phyloP scores from a whole-genome alignment of 2,113 vertebrate genomes.

The Onychorhynchus coronatus region DNA sequence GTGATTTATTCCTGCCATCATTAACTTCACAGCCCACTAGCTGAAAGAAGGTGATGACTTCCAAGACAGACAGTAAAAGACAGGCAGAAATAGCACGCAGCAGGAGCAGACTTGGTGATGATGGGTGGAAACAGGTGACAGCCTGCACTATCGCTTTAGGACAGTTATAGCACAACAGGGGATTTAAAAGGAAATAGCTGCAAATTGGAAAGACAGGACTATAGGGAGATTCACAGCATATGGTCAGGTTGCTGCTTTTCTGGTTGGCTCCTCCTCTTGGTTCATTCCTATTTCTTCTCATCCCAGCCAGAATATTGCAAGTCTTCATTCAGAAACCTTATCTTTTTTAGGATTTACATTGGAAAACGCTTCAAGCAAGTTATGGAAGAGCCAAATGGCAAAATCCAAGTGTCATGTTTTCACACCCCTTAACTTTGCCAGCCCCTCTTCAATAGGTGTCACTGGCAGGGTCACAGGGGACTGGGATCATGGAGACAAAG shows the following conservation, averaged over 20 bases:
- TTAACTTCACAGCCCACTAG: slow-evolving; percentile 55
- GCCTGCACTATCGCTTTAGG: slow-evolving; percentile 5
- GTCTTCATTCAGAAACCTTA: not conserved
- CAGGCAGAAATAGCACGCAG: slow-evolving; percentile 54
- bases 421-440: not conserved
- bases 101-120: not conserved
- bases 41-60: slow-evolving; percentile 52
- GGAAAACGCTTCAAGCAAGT: not conserved
- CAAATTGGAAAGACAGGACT: not conserved
- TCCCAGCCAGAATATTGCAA: not conserved
- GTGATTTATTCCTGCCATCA: slow-evolving; percentile 58
- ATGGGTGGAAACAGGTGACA: slow-evolving; percentile 56
- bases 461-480: not conserved
- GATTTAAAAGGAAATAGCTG: slow-evolving; percentile 25
- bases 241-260: not conserved
- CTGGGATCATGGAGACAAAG: not conserved
- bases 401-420: not conserved
- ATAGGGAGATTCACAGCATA: not conserved
- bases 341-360: not conserved
- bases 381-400: not conserved
- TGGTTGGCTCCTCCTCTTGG: not conserved
- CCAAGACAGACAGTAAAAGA: slow-evolving; percentile 58
- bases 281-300: not conserved
- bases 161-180: not conserved
- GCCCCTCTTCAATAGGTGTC: not conserved